These are phyloP conservation scores for Gallinago paraguaiae DNA, from an alignment of 2,113 vertebrate genomes.

Conservation along the genomic window DNA sequence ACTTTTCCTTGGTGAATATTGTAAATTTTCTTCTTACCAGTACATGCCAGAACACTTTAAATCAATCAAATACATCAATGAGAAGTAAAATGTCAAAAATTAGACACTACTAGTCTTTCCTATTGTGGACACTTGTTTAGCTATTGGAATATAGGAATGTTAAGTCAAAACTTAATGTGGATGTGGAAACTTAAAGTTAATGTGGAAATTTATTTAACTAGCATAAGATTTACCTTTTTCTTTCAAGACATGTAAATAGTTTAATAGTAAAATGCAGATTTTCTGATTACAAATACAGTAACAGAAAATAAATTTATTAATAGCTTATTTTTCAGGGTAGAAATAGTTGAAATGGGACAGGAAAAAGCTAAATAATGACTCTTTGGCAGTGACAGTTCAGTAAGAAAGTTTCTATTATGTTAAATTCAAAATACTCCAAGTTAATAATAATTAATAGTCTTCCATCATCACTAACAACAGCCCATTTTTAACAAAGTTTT, in stretches of 20 bases:
- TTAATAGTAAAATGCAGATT: background rate
- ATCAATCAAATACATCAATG: background rate
- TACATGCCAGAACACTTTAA: background rate
- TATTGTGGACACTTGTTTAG: background rate
- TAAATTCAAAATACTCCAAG: background rate
- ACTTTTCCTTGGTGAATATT: background rate
- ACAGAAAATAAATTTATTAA: conserved; percentile 18
- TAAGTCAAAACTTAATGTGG: background rate
- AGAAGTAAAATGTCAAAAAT: background rate
- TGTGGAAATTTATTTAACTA: background rate
- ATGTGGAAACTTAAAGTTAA: background rate
- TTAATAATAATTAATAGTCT: background rate
- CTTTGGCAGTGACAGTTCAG: background rate
- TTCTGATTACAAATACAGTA: background rate
- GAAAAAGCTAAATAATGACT: background rate
- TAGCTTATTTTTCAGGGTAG: conserved; percentile 1
- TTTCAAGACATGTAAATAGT: background rate
- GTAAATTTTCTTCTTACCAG: background rate
- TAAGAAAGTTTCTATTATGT: background rate
- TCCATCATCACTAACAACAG: background rate
- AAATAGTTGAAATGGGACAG: background rate
- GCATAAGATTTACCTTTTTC: background rate
- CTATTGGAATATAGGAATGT: background rate
- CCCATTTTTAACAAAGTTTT: background rate
- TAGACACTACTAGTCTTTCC: background rate